Evolutionary conservation across 2,113 vertebrate genomes (phyloP).

Genomic region (Heterotilapia buettikoferi): DNA sequence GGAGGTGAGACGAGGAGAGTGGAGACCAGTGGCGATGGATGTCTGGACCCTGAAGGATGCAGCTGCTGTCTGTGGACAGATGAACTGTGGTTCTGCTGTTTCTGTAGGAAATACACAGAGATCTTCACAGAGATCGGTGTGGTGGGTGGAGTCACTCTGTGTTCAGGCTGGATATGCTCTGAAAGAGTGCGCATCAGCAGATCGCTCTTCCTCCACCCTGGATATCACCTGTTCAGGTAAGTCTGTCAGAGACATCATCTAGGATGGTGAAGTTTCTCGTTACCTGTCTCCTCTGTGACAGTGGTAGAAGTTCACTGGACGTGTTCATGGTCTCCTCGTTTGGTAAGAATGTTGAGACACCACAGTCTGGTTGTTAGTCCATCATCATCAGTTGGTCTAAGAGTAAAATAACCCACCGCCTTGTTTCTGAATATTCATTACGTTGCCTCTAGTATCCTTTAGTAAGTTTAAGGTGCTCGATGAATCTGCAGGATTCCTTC

Average conservation of each 20-base stretch:
- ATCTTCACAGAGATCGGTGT: neutral
- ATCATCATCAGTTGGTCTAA: too few species aligned
- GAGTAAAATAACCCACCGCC: too few species aligned
- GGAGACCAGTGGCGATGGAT: neutral
- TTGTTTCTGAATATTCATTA: too few species aligned
- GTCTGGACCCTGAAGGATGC: neutral
- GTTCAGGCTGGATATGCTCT: neutral
- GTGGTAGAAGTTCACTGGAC: too few species aligned
- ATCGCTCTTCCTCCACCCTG: neutral
- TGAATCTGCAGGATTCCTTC: too few species aligned
- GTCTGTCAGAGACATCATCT: neutral
- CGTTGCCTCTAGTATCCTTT: too few species aligned
- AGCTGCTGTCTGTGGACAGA: neutral
- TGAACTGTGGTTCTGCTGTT: neutral
- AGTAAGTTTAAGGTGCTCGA: too few species aligned
- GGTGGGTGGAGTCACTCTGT: neutral
- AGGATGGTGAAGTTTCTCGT: neutral
- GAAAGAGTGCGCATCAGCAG: neutral
- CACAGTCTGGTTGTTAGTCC: too few species aligned
- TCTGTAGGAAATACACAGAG: neutral
- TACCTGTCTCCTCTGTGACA: neutral
- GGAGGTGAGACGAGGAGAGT: neutral
- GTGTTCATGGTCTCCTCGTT: too few species aligned
- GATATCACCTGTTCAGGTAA: neutral
- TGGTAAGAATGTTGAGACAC: too few species aligned